Percentiles rank a stretch among this genome's conserved stretches.
phyloP scores from a whole-genome alignment of 2,797 vertebrate species.

The Sebastes flavidus region DNA sequence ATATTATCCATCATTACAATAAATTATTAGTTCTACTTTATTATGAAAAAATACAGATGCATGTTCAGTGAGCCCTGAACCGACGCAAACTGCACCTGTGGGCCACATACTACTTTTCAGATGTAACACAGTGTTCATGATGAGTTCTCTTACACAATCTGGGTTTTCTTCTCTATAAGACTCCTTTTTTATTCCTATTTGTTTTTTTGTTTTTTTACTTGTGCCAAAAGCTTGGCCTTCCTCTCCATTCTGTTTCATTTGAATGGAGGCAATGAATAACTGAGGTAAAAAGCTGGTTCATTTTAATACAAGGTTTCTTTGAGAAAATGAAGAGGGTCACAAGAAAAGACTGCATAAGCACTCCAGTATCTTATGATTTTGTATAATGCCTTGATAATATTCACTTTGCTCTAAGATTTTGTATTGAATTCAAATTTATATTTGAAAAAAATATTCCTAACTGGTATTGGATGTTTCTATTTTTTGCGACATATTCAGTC shows the following conservation, averaged over 20 bases:
- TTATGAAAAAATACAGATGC: no score
- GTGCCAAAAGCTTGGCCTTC: neutral
- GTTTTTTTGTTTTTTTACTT: neutral
- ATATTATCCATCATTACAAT: no score
- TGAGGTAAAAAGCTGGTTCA: neutral
- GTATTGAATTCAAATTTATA: neutral
- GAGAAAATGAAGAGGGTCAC: neutral
- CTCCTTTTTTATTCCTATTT: neutral
- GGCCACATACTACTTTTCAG: neutral
- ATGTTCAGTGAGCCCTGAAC: no score
- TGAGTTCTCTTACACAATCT: neutral
- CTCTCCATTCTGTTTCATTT: slow-evolving; percentile 12
- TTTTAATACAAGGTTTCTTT: neutral
- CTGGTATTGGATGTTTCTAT: neutral
- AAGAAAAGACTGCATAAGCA: neutral
- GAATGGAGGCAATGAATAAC: slow-evolving; percentile 11
- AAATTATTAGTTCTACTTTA: no score
- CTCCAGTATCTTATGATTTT: neutral
- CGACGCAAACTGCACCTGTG: no score
- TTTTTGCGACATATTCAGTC: neutral
- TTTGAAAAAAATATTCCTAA: neutral
- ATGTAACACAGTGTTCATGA: neutral
- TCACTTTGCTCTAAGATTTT: neutral
- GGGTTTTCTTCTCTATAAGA: neutral
- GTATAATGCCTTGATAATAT: neutral